Evolutionary conservation across 2,113 vertebrate genomes (phyloP).

Genomic region (Coracopsis vasa): DNA sequence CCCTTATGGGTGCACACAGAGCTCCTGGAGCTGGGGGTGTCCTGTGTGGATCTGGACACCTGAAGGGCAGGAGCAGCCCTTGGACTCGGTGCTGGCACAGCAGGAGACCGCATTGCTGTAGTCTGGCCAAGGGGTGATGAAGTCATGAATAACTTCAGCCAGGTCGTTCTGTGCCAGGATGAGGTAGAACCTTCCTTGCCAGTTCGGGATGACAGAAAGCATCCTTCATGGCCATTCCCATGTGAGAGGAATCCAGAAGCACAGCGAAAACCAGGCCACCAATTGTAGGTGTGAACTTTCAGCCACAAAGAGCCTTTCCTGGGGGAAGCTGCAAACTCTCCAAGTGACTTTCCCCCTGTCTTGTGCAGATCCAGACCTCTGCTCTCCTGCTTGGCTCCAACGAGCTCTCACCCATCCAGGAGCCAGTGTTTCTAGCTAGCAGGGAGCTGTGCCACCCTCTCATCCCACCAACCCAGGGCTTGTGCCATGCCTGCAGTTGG

Average conservation of each 20-base stretch:
- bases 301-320: background rate
- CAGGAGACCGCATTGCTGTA: background rate
- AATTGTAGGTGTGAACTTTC: background rate
- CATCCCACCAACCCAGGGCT: accelerated
- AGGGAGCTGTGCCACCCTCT: background rate
- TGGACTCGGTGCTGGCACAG: accelerated
- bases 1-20: accelerated
- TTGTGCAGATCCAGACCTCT: background rate
- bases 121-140: conserved; percentile 22
- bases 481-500: background rate
- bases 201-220: background rate
- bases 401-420: background rate
- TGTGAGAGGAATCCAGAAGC: background rate
- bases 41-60: background rate
- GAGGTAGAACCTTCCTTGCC: background rate
- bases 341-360: background rate
- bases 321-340: background rate
- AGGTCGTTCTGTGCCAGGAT: background rate
- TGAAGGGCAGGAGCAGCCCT: background rate
- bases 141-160: conserved; percentile 5
- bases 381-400: background rate
- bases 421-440: background rate
- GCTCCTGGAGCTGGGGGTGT: background rate
- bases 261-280: background rate
- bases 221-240: background rate